A percentile compares a stretch with the other conserved stretches of the same genome.
Conservation (phyloP, 2,797 vertebrate species). For the Eulemur rubriventer region DNA sequence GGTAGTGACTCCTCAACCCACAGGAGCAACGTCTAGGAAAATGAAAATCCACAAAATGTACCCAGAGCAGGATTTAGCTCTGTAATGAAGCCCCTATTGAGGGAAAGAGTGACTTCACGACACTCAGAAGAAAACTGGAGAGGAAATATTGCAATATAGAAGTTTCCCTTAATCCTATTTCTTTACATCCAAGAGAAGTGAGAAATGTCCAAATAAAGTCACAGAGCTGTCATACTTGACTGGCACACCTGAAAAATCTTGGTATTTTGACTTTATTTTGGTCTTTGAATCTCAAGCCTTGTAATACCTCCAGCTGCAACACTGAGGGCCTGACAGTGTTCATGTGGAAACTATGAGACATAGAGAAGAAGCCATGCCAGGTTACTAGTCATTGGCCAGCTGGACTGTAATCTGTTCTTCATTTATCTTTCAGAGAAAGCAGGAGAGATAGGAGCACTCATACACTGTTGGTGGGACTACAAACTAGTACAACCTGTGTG, state of each 20-base stretch:
- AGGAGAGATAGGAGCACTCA: not conserved
- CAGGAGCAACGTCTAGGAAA: not conserved
- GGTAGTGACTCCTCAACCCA: not conserved
- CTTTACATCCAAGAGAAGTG: not conserved
- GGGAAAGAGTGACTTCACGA: not conserved
- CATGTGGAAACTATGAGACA: not conserved
- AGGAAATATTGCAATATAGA: not conserved
- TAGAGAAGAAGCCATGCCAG: fast-evolving
- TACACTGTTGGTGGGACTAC: no score
- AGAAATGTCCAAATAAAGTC: not conserved
- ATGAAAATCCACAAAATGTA: not conserved
- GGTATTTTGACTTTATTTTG: not conserved
- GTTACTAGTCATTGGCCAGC: not conserved
- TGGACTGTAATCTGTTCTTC: not conserved
- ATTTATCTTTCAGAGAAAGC: not conserved
- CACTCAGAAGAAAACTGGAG: not conserved
- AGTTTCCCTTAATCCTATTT: not conserved
- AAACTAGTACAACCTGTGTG: no score
- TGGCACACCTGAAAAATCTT: not conserved
- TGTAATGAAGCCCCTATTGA: not conserved
- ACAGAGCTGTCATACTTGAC: not conserved
- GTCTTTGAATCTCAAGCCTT: not conserved
- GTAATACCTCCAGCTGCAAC: fast-evolving
- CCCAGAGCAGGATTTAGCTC: not conserved
- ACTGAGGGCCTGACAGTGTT: not conserved